A percentile compares a stretch with the other conserved stretches of the same genome.
Conservation (phyloP, 2,797 vertebrate genomes). For the Eremophila alpestris region DNA sequence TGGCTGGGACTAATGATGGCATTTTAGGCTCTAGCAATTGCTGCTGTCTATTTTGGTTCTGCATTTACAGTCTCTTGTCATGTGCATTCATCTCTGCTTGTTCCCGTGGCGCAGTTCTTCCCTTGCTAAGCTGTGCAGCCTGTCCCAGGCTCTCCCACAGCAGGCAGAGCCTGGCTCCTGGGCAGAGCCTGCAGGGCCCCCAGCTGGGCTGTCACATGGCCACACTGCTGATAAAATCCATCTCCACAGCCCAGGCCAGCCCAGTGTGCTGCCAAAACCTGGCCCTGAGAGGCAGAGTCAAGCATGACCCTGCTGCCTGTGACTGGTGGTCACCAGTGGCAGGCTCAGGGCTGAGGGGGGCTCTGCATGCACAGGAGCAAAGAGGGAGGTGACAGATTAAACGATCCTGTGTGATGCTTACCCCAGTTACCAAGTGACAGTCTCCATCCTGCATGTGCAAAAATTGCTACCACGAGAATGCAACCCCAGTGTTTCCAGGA, state of each 20-base stretch:
- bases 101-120: accelerated
- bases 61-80: not conserved
- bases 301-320: accelerated
- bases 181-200: not conserved
- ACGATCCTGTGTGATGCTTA: accelerated
- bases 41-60: conserved; percentile 16
- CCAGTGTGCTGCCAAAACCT: not conserved
- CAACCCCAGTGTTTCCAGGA: not conserved
- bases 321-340: not conserved
- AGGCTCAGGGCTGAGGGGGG: not conserved
- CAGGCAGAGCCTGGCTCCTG: not conserved
- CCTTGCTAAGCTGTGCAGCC: not conserved
- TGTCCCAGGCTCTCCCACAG: not conserved
- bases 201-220: not conserved
- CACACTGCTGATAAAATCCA: not conserved
- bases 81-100: not conserved
- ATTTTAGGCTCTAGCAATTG: not conserved
- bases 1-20: not conserved
- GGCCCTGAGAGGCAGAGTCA: not conserved
- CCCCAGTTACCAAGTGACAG: too few relatives aligned
- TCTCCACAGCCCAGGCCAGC: not conserved
- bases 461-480: not conserved
- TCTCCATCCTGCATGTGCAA: not conserved
- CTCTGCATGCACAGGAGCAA: not conserved
- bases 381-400: too few relatives aligned